Percentiles rank a stretch among this genome's conserved stretches.
Evolutionary conservation across 2,113 vertebrate species (phyloP).

Genomic region (Conger conger): DNA sequence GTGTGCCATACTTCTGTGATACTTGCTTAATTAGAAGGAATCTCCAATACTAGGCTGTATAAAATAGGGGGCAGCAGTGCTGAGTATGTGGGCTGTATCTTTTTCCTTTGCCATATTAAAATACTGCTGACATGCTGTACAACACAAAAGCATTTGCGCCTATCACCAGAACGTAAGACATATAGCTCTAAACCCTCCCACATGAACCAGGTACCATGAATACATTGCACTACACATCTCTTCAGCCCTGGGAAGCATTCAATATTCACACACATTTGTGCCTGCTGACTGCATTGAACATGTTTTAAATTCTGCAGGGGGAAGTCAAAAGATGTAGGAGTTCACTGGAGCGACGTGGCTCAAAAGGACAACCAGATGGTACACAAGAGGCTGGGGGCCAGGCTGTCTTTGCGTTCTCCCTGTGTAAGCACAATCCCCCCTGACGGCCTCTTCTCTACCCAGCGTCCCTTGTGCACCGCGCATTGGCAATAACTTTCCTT

Average conservation of each 20-base stretch:
- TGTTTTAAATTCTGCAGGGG: conserved; percentile 20
- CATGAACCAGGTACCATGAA: conserved; percentile 13
- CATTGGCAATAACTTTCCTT: neutral
- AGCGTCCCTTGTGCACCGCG: neutral
- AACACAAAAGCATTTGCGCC: conserved; percentile 27
- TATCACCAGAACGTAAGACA: conserved; percentile 15
- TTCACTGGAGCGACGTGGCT: conserved; percentile 23
- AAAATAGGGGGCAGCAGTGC: conserved; percentile 20
- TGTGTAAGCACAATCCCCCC: no score
- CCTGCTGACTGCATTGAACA: conserved; percentile 30
- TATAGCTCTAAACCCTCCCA: neutral
- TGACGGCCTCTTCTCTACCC: neutral
- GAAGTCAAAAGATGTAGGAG: conserved; percentile 30
- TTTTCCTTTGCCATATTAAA: neutral
- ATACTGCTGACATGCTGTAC: neutral
- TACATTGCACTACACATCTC: conserved; percentile 16
- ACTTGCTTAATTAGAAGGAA: neutral
- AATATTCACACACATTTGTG: conserved; percentile 26
- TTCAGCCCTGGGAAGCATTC: conserved; percentile 17
- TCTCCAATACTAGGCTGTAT: neutral
- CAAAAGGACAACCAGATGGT: conserved; percentile 10
- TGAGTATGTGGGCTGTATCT: conserved; percentile 11
- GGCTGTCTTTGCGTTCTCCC: conserved; percentile 2
- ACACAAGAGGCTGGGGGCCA: conserved; percentile 15
- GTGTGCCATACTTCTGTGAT: conserved; percentile 13